Evolutionary conservation across 2,113 vertebrate species (phyloP).

Genomic region (Vireo altiloquus): DNA sequence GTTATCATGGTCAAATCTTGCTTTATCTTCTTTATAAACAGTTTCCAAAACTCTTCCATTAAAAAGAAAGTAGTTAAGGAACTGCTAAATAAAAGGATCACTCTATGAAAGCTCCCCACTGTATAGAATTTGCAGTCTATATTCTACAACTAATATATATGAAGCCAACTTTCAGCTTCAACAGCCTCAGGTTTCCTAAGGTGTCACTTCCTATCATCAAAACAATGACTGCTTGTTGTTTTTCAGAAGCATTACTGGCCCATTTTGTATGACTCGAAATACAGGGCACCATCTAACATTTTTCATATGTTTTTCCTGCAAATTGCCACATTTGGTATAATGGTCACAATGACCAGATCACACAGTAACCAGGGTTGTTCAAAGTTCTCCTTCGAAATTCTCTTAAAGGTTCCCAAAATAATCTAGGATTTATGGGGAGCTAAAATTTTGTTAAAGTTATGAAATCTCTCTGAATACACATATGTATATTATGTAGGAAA

Average conservation of each 20-base stretch:
- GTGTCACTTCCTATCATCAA: not conserved
- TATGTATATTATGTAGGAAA: not conserved
- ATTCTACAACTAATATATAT: not conserved
- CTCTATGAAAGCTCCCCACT: not conserved
- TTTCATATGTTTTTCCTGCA: not conserved
- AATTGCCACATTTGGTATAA: not conserved
- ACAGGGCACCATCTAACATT: not conserved
- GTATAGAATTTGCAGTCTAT: not conserved
- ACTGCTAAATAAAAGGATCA: not conserved
- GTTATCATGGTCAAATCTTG: not conserved
- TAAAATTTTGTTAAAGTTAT: not conserved
- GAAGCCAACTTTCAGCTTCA: not conserved
- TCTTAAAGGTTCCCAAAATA: not conserved
- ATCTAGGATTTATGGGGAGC: accelerated
- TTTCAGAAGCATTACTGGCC: not conserved
- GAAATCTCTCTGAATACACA: not conserved
- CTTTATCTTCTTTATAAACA: not conserved
- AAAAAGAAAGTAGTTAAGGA: not conserved
- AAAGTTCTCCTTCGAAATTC: not conserved
- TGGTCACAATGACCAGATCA: not conserved
- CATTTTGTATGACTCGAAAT: not conserved
- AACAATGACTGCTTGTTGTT: not conserved
- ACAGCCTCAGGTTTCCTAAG: not conserved
- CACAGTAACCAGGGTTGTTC: not conserved
- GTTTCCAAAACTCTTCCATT: not conserved